Evolutionary conservation across 2,888 invertebrate genomes (phyloP), one percentile per base, ranked within the genome.

Genomic region (Emesis furor): DNA sequence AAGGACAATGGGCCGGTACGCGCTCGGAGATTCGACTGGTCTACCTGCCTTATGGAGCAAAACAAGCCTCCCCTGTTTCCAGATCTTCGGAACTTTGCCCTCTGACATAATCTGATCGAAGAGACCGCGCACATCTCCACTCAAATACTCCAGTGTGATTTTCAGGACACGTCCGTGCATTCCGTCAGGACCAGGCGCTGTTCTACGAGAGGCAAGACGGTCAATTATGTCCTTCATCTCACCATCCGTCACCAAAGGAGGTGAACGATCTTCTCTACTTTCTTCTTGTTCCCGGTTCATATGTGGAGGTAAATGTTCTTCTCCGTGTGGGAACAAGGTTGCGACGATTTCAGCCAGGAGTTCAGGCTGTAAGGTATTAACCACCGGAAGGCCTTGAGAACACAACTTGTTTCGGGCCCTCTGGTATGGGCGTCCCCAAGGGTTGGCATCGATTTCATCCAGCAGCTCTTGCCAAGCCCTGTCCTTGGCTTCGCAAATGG

Each of bases 401-500:
- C 74, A 73, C 35, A 84, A 77, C 39, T 86, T 86, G 2, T 71
- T 39, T 37, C 82, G 74, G n/a, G 84, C 76, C 46, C 10, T 17
- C 32, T 67, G 62, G 32, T 84, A 86, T n/a, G 80, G 83, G 37
- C 73, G 75, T n/a, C 83, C 86, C 78, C 78, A 82, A 32, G 86
- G 79, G 51, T 81, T 79, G 7, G 72, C 14, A 35, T 79, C 62
- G 1, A 78, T 59, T 4, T 42, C 46, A 7, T 24, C 71, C 12
- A 72, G 10, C 71, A 72, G n/a, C 6, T 72, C 71, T 24, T 42
- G 24, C 8, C 14, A 39, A 0, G 83, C 81, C 8, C n/a, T 7
- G 3, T 24, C 72, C 59, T 85, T 79, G 42, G 83, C 85, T 46
- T 39, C 6, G 1, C 14, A 10, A 4, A 81, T 85, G 14, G 78